A percentile compares a stretch with the other conserved stretches of the same genome.
Conservation (phyloP, 2,797 vertebrate genomes). For the Prionace glauca region DNA sequence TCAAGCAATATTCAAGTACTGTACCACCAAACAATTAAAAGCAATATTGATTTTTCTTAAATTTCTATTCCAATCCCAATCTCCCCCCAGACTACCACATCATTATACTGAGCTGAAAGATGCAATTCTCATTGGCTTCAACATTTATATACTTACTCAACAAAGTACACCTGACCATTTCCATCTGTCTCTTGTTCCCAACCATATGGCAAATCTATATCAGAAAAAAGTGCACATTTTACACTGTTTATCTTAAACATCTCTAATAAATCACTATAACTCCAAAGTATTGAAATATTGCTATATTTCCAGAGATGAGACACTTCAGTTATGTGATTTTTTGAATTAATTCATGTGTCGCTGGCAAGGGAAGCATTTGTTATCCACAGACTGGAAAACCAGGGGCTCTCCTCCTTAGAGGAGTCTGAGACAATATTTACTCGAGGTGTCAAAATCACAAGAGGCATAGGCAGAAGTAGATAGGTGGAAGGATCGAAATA, state of each 20-base stretch:
- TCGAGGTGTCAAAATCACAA: not conserved
- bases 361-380: not conserved
- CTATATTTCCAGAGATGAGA: not conserved
- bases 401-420: not conserved
- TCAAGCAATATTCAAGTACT: too few species aligned
- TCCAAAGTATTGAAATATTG: not conserved
- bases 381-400: not conserved
- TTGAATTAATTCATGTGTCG: not conserved
- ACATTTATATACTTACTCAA: constrained; percentile 75
- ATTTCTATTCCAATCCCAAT: not conserved
- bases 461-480: too few species aligned
- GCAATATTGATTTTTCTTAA: not conserved
- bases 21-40: not conserved
- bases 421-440: not conserved
- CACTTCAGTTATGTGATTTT: not conserved
- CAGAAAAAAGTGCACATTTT: constrained; percentile 41
- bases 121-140: not conserved
- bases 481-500: not conserved
- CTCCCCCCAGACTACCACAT: not conserved
- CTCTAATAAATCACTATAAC: not conserved
- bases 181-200: constrained; percentile 95
- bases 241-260: not conserved
- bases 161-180: constrained; percentile 84
- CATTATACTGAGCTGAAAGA: not conserved
- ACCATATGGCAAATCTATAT: constrained; percentile 84